Conservation (phyloP, 2,113 vertebrate genomes). For the Camelus dromedarius region DNA sequence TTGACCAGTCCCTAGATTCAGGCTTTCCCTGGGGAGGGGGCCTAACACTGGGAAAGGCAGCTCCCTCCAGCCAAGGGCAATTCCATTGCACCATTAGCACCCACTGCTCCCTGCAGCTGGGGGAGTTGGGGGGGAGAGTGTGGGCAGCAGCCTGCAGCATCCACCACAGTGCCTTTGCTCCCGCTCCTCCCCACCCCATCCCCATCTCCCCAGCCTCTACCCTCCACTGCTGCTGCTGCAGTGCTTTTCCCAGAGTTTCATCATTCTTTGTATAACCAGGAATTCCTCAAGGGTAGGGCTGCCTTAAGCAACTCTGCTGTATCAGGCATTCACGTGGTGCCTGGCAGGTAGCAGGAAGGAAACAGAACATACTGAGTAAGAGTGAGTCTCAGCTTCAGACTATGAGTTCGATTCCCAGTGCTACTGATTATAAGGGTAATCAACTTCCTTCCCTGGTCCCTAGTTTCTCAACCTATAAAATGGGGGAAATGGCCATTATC, state of each 20-base stretch:
- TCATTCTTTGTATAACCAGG: not conserved
- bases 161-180: not conserved
- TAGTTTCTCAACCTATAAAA: not conserved
- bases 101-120: not conserved
- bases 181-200: rapidly evolving
- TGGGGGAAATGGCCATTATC: not conserved
- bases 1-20: not conserved
- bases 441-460: not conserved
- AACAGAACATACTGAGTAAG: not conserved
- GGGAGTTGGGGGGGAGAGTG: too few species aligned
- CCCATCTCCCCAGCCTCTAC: not conserved
- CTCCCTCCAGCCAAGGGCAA: not conserved
- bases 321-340: not conserved
- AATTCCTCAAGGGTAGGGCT: not conserved
- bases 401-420: not conserved
- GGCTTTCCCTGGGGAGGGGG: not conserved
- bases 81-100: not conserved
- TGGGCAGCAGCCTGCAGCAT: not conserved
- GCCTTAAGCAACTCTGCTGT: not conserved
- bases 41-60: not conserved
- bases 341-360: not conserved
- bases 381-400: not conserved
- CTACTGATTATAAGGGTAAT: not conserved
- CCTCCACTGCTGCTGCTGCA: not conserved
- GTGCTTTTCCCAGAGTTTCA: not conserved